A percentile compares a stretch with the other conserved stretches of the same genome.
phyloP scores from a whole-genome alignment of 1,140 invertebrate species.

The Phortica variegata region DNA sequence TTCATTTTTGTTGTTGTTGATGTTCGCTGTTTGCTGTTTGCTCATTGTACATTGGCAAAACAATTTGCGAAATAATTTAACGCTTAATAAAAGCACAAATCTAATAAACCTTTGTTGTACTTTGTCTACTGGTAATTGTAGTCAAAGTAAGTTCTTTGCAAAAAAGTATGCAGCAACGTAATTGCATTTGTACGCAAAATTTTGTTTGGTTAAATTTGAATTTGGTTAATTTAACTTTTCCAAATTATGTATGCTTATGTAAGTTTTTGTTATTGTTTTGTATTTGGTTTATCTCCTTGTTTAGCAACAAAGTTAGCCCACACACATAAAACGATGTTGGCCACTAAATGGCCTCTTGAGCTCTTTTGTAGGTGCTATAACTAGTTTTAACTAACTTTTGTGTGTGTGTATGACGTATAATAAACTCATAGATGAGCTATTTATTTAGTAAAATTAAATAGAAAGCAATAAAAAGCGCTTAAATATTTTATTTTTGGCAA shows the following conservation, averaged over 20 bases:
- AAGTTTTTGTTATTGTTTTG: too few relatives aligned
- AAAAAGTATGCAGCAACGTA: conserved; percentile 45
- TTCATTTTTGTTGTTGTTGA: conserved; percentile 31
- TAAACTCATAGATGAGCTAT: too few relatives aligned
- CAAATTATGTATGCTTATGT: conserved; percentile 50
- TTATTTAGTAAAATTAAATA: too few relatives aligned
- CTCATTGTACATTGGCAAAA: too few relatives aligned
- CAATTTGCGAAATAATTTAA: conserved; percentile 53
- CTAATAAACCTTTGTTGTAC: conserved; percentile 53
- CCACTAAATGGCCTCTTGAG: conserved; percentile 18
- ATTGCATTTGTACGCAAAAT: conserved; percentile 36
- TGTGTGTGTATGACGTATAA: too few relatives aligned
- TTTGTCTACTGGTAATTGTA: conserved; percentile 13
- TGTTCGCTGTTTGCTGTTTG: conserved; percentile 22
- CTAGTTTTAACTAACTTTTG: too few relatives aligned
- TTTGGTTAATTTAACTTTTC: conserved; percentile 53
- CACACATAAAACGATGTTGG: conserved; percentile 10
- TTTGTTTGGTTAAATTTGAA: conserved; percentile 30
- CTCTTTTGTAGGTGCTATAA: not conserved
- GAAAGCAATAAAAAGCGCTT: too few relatives aligned
- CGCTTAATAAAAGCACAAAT: conserved; percentile 52
- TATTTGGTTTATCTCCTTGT: too few relatives aligned
- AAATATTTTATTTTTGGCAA: too few relatives aligned
- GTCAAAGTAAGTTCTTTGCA: conserved; percentile 25
- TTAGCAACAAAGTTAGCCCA: conserved; percentile 17